These are phyloP conservation scores for Daboia siamensis DNA, from an alignment of 2,113 vertebrate species.

Conservation along the genomic window DNA sequence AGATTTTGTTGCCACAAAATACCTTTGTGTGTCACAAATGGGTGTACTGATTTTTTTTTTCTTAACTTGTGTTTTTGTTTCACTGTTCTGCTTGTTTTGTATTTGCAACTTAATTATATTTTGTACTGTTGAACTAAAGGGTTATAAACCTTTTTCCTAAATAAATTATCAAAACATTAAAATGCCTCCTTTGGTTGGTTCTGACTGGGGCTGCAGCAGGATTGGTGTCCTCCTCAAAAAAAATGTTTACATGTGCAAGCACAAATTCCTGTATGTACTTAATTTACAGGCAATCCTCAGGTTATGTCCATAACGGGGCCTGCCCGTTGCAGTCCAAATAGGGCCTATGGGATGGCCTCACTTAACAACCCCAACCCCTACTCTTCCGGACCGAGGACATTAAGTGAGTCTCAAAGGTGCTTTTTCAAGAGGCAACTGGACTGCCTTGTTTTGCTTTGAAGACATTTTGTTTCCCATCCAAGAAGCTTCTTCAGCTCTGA, in stretches of 20 bases:
- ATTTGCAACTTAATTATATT: conserved; percentile 30
- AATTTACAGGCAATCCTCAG: not conserved
- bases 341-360: not conserved
- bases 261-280: not conserved
- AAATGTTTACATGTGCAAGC: too few relatives aligned
- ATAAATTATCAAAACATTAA: conserved; percentile 26
- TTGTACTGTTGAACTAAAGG: conserved; percentile 28
- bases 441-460: too few relatives aligned
- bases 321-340: not conserved
- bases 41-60: conserved; percentile 4
- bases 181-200: not conserved
- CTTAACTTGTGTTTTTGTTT: not conserved
- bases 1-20: not conserved
- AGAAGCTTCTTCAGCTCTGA: too few relatives aligned
- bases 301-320: too few relatives aligned
- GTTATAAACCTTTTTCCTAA: conserved; percentile 17
- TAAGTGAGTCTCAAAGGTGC: not conserved
- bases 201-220: not conserved
- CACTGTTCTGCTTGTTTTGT: conserved; percentile 31
- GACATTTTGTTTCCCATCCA: too few relatives aligned
- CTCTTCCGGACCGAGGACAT: rapidly evolving
- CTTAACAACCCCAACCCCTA: not conserved
- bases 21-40: not conserved
- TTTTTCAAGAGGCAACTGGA: too few relatives aligned
- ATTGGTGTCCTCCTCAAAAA: not conserved